Evolutionary conservation across 2,113 vertebrate species (phyloP).

Genomic region (Leptodactylus fuscus): DNA sequence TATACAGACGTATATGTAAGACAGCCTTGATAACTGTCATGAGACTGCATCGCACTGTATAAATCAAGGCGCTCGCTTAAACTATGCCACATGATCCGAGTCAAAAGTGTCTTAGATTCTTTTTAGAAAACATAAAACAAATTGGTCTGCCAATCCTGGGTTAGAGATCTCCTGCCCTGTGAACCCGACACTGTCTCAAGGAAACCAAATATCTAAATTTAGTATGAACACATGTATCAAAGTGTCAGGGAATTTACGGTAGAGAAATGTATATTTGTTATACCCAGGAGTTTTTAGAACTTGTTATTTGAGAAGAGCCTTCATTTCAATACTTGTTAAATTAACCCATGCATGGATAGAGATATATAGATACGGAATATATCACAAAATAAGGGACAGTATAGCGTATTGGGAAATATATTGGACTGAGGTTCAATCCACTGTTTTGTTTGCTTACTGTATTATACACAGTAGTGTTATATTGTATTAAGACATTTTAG

Average conservation of each 20-base stretch:
- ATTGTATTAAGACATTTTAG: too few relatives aligned
- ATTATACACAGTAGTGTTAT: neutral
- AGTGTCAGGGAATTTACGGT: slow-evolving; percentile 52
- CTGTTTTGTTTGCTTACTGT: neutral
- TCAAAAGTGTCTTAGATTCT: slow-evolving; percentile 47
- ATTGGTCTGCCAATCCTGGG: slow-evolving; percentile 58
- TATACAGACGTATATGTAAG: slow-evolving; percentile 3
- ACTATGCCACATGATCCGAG: slow-evolving; percentile 51
- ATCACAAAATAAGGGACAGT: neutral
- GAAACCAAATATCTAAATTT: slow-evolving; percentile 55
- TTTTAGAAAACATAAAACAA: slow-evolving; percentile 57
- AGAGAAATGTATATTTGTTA: slow-evolving; percentile 45
- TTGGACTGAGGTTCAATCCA: neutral
- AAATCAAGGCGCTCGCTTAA: slow-evolving; percentile 54
- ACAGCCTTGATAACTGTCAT: slow-evolving; percentile 41
- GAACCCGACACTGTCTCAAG: slow-evolving; percentile 52
- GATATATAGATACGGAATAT: neutral
- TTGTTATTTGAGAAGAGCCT: slow-evolving; percentile 42
- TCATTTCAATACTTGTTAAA: slow-evolving; percentile 37
- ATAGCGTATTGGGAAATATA: neutral
- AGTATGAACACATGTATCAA: slow-evolving; percentile 56
- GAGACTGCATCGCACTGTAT: slow-evolving; percentile 16
- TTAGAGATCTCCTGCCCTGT: slow-evolving; percentile 56
- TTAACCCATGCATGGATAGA: neutral
- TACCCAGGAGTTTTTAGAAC: slow-evolving; percentile 41